These are phyloP conservation scores for Pachyseris speciosa DNA, from an alignment of 64 coral and sea anemone genomes.

Conservation along the genomic window DNA sequence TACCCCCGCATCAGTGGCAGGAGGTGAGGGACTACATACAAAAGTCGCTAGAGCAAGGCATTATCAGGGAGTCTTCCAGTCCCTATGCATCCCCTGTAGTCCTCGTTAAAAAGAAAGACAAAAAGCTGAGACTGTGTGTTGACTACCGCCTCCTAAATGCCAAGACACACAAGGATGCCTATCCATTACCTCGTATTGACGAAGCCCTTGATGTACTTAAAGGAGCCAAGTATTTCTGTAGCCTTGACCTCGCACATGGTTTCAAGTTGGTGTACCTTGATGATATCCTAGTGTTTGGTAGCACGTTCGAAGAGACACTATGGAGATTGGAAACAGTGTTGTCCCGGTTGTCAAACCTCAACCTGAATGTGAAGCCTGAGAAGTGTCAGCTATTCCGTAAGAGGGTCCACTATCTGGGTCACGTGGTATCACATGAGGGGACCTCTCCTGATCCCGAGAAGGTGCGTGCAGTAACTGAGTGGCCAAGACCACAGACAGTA, in stretches of 20 bases:
- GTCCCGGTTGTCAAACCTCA: conserved; percentile 11
- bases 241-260: conserved; percentile 32
- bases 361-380: not conserved
- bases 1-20: conserved; percentile 68
- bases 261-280: conserved; percentile 44
- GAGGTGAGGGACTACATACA: conserved; percentile 66
- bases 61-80: conserved; percentile 50
- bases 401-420: conserved; percentile 36
- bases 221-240: no score
- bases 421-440: conserved; percentile 16
- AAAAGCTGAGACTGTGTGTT: conserved; percentile 44
- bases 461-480: conserved; percentile 17
- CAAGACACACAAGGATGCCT: no score
- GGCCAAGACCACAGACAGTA: conserved; percentile 33
- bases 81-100: conserved; percentile 67
- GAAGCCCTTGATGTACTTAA: no score
- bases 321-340: conserved; percentile 41
- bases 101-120: no score
- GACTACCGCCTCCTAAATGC: no score
- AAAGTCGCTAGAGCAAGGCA: conserved; percentile 53
- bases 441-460: conserved; percentile 50
- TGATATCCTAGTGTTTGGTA: conserved; percentile 68
- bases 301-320: conserved; percentile 41
- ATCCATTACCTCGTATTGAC: no score
- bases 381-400: conserved; percentile 5